Conservation (phyloP, 2,797 vertebrate species). For the Vespertilio murinus region DNA sequence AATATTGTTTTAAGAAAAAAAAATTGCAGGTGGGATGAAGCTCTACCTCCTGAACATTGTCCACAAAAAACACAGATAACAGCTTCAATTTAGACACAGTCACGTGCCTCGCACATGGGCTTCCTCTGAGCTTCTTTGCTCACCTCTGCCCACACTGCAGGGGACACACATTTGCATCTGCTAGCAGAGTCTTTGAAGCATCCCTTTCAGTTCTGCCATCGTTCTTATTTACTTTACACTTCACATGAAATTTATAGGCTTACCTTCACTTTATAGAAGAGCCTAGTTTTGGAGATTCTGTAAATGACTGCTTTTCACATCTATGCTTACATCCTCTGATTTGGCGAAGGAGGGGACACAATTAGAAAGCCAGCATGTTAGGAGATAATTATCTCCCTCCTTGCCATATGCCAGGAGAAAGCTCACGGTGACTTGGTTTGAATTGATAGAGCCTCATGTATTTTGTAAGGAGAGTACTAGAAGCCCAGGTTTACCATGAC, state of each 20-base stretch:
- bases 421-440: no score
- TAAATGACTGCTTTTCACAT: neutral
- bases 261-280: neutral
- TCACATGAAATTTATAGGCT: neutral
- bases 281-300: neutral
- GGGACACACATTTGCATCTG: no score
- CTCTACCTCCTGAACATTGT: neutral
- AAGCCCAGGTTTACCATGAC: neutral
- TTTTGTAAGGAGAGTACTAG: neutral
- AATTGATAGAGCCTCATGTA: neutral
- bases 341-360: neutral
- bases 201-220: neutral
- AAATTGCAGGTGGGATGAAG: neutral
- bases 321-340: neutral
- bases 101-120: accelerated
- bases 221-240: neutral
- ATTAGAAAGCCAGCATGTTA: neutral
- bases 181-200: neutral
- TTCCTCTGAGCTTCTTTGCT: neutral
- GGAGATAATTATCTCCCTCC: neutral
- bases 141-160: neutral
- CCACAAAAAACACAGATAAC: neutral
- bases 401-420: neutral
- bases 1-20: neutral
- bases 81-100: neutral